Conservation (phyloP, 2,888 invertebrate genomes). For the Eupithecia exiguata region DNA sequence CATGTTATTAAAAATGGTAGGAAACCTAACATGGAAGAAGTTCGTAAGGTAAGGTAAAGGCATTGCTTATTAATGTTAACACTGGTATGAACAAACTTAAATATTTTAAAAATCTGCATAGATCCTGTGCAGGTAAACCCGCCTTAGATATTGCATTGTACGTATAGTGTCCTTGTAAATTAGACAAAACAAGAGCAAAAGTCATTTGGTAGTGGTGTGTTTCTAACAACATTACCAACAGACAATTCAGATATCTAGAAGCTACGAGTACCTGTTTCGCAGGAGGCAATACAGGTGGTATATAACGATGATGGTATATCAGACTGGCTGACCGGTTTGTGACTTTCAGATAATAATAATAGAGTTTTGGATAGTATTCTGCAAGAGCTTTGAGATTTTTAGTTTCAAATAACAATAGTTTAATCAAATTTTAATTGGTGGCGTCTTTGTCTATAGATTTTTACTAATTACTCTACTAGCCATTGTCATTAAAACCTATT, state of each 20-base stretch:
- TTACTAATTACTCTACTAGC: neutral
- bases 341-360: constrained; percentile 20
- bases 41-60: too few relatives aligned
- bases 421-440: neutral
- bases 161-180: too few relatives aligned
- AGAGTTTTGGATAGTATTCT: neutral
- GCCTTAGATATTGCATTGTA: too few relatives aligned
- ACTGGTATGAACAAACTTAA: too few relatives aligned
- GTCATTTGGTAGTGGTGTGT: too few relatives aligned
- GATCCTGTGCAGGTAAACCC: too few relatives aligned
- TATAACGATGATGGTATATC: neutral
- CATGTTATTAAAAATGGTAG: too few relatives aligned
- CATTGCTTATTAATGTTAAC: too few relatives aligned
- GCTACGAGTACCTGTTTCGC: neutral
- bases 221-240: too few relatives aligned
- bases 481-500: neutral
- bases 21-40: neutral
- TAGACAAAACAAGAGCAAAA: too few relatives aligned
- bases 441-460: neutral
- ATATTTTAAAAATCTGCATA: too few relatives aligned
- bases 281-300: neutral
- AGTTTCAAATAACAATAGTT: neutral
- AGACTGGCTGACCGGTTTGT: constrained; percentile 22
- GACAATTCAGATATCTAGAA: neutral
- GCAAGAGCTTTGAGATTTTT: neutral